Base-by-base conservation (phyloP, 23 tunicate species). In the Styela clava region DNA sequence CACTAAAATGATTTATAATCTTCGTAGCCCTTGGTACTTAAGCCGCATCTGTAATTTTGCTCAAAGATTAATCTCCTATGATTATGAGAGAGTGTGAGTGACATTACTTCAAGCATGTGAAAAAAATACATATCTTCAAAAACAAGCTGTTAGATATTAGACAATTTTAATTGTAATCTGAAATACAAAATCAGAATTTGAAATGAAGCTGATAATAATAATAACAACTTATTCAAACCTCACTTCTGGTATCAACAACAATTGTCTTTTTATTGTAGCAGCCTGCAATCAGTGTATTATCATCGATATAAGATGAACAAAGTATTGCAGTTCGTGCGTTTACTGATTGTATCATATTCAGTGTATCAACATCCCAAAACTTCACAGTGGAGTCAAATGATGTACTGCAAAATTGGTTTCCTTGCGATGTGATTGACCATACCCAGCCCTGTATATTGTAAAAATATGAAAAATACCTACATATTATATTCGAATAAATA, bases 381-480 rank as follows among this genome's bases (percentile, higher is more conserved):
- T 76, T 76, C 1, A 76, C 30, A 1, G 81, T 76, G 30, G 81
- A 33, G 64, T 76, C 81, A n/a, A 76, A 76, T 18, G 81, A 76
- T 24, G 81, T 44, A 44, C 65, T 76, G 64, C 81, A 76, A 33
- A 76, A 33, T 44, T 76, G 62, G 1, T 44, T 56, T 44, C 31
- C 62, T 25, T 31, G 64, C 7, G 81, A 76, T 0, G 52, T 44
- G 35, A 76, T 76, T 0, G 81, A 76, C 81, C 81, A 76, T 16
- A 76, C 81, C 81, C 81, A 76, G 26, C 81, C 81, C 81, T 76
- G 81, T 1, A n/a, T n/a, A n/a, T n/a, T n/a, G n/a, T n/a, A n/a
- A n/a, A n/a, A n/a, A n/a, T n/a, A n/a, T 68, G 31, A 33, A 0
- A 69, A 22, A n/a, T 0, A 69, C 26, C 27, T 18, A 20, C 63